Base-by-base conservation (phyloP, 2,888 invertebrate species). In the Syritta pipiens region DNA sequence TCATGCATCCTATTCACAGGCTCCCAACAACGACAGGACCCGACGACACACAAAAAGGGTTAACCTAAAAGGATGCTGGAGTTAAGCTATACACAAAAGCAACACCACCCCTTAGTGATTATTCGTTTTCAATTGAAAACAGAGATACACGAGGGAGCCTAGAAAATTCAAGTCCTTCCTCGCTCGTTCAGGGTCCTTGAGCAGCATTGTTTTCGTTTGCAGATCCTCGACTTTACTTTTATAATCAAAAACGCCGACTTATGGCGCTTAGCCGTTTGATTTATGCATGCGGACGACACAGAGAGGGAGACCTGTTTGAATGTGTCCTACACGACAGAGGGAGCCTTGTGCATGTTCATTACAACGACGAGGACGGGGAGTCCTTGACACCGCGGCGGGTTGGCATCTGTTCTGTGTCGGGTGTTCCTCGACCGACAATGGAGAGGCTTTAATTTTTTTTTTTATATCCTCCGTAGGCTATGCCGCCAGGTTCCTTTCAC, bases 151-250 rank as follows among this genome's bases (percentile, higher is more conserved):
- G 26, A 48, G 26, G 28, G 26, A 14, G 48, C 48, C 26, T 48
- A 17, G 35, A 46, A 26, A 60, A 26, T 37, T 37, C 37, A 37
- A 37, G n/a, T n/a, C n/a, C n/a, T n/a, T n/a, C n/a, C n/a, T n/a
- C n/a, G n/a, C n/a, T n/a, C n/a, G n/a, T n/a, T n/a, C n/a, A n/a
- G n/a, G n/a, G n/a, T n/a, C n/a, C n/a, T n/a, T n/a, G n/a, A n/a
- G n/a, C n/a, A n/a, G n/a, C n/a, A n/a, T n/a, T n/a, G n/a, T n/a
- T n/a, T n/a, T n/a, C n/a, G n/a, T n/a, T n/a, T n/a, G n/a, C n/a
- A n/a, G n/a, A n/a, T n/a, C n/a, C n/a, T n/a, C n/a, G n/a, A n/a
- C n/a, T n/a, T n/a, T n/a, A n/a, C n/a, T n/a, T n/a, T n/a, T n/a
- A n/a, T n/a, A n/a, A n/a, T n/a, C n/a, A n/a, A n/a, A n/a, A n/a